A percentile compares a stretch with the other conserved stretches of the same genome.
Evolutionary conservation across 2,888 invertebrate genomes (phyloP).

Genomic region (Pharmacophagus antenor): DNA sequence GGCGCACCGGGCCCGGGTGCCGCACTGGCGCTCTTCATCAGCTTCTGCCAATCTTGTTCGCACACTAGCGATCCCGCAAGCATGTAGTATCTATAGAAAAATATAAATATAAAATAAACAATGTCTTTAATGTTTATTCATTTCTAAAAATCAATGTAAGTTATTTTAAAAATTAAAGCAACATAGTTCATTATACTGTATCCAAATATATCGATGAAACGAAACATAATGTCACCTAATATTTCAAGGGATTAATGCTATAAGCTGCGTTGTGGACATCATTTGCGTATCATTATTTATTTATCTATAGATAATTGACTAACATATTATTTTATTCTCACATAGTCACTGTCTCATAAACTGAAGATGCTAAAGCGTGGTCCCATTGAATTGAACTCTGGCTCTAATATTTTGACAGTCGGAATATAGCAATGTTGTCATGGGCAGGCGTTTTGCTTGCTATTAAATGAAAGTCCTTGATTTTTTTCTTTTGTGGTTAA

Average conservation of each 20-base stretch:
- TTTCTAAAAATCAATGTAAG: no score
- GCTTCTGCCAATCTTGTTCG: slow-evolving; percentile 97
- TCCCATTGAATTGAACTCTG: not conserved
- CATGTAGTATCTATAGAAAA: slow-evolving; percentile 89
- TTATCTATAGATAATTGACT: no score
- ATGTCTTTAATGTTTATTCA: no score
- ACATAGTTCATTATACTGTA: no score
- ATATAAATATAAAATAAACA: not conserved
- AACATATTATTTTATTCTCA: no score
- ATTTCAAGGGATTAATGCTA: no score
- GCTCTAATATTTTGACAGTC: not conserved
- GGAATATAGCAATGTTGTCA: not conserved
- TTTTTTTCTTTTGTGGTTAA: not conserved
- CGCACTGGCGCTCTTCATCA: slow-evolving; percentile 88
- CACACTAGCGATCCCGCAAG: slow-evolving; percentile 94
- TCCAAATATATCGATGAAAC: no score
- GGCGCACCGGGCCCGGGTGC: slow-evolving; percentile 83
- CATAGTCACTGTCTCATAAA: no score
- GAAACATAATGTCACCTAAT: no score
- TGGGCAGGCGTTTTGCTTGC: not conserved
- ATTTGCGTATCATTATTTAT: no score
- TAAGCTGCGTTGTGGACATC: no score
- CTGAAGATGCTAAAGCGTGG: not conserved
- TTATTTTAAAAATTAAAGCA: no score
- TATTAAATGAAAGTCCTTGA: not conserved